Base-by-base conservation (phyloP, 1,140 invertebrate species). In the Drosophila chauvacae region DNA sequence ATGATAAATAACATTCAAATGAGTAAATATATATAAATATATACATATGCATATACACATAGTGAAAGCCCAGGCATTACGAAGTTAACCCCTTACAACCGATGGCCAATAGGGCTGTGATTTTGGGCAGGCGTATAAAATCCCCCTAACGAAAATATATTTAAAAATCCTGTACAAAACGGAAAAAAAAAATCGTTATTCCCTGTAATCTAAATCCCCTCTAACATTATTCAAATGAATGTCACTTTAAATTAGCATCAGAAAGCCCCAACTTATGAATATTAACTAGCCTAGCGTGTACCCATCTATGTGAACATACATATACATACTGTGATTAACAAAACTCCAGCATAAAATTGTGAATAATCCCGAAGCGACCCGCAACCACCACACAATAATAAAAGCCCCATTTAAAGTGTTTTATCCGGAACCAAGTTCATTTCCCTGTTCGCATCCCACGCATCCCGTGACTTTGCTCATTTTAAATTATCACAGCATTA, bases 141-240 rank as follows among this genome's bases (percentile, higher is more conserved):
- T 26, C 28, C 47, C 23, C 28, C n/a, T 51, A 26, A 74, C 51
- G 7, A 51, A 56, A 42, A 57, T 20, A 51, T 56, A 64, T 63
- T 58, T 59, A 28, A 33, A 28, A 69, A 51, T 33, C 58, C 63
- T 82, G 70, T 83, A 62, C 59, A 69, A 55, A 57, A 51, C 60
- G 37, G 53, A 75, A 30, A 14, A 44, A 41, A n/a, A 14, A 14
- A 44, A 41, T 33, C 45, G 45, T 59, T 62, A 74, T 58, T 72
- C 83, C 80, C 64, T 83, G 80, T 87, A 77, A 87, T 74, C 73
- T 73, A 87, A 73, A 53, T 62, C 61, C 51, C 50, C 28, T 11
- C 47, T 55, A 64, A 66, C 28, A 60, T 53, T 53, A 51, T 39
- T 75, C 14, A 47, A 51, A 58, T 62, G 53, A 57, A 71, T 63